Conservation (phyloP, 2,797 vertebrate genomes). For the Australoheros facetus region DNA sequence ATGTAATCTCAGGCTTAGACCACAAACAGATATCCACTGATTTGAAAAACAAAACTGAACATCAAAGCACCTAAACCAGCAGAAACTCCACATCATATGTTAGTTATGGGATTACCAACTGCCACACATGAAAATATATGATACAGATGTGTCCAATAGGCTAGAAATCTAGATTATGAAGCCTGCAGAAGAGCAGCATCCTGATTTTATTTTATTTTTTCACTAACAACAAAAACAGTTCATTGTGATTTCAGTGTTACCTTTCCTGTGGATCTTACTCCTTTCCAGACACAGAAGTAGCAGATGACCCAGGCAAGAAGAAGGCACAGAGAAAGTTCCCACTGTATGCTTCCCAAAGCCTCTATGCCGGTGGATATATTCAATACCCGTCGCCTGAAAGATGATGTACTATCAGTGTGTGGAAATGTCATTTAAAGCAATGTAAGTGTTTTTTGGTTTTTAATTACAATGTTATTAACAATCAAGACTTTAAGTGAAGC, state of each 20-base stretch:
- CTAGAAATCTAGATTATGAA: neutral
- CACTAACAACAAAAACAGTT: no score
- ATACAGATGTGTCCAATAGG: neutral
- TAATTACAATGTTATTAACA: neutral
- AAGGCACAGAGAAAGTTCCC: constrained; percentile 89
- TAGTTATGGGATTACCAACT: no score
- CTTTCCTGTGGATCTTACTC: constrained; percentile 91
- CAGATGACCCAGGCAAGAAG: constrained; percentile 88
- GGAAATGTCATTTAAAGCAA: neutral
- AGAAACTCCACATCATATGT: no score
- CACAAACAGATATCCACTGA: neutral
- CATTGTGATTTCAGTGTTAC: constrained; percentile 57
- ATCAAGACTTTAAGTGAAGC: neutral
- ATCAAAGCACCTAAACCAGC: no score
- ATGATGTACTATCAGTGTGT: neutral
- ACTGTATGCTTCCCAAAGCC: constrained; percentile 82
- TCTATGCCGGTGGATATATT: constrained; percentile 88
- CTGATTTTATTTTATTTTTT: no score
- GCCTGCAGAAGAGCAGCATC: neutral
- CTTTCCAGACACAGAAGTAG: constrained; percentile 95
- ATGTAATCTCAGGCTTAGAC: neutral
- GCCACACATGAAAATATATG: neutral
- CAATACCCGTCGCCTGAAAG: constrained; percentile 84
- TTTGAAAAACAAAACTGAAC: no score
- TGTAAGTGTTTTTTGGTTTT: neutral